A percentile compares a stretch with the other conserved stretches of the same genome.
phyloP scores from a whole-genome alignment of 1,140 invertebrate genomes.

The Drosophila nebulosa region DNA sequence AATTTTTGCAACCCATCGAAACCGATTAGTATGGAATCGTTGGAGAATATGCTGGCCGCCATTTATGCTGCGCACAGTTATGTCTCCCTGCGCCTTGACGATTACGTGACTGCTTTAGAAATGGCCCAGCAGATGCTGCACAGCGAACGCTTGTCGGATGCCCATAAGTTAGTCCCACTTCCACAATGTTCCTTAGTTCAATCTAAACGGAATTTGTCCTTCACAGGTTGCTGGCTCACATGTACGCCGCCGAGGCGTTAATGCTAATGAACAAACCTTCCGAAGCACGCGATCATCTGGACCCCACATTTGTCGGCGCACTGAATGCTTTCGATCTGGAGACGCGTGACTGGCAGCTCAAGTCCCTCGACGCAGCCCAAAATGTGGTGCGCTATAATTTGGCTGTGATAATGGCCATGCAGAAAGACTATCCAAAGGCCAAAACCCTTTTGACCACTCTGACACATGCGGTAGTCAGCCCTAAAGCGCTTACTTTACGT shows the following conservation, averaged over 20 bases:
- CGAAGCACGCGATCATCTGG: slow-evolving; percentile 92
- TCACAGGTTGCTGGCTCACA: slow-evolving; percentile 89
- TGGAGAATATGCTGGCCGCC: slow-evolving; percentile 84
- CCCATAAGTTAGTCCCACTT: slow-evolving; percentile 54
- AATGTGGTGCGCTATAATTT: slow-evolving; percentile 90
- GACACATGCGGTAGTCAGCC: slow-evolving; percentile 84
- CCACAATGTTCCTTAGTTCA: no score
- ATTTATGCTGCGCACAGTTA: slow-evolving; percentile 91
- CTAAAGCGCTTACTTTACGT: slow-evolving; percentile 84
- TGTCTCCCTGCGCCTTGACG: slow-evolving; percentile 91
- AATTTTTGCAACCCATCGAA: slow-evolving; percentile 81
- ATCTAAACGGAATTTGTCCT: no score
- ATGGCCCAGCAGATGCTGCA: slow-evolving; percentile 83
- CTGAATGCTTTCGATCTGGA: slow-evolving; percentile 75
- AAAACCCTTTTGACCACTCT: slow-evolving; percentile 85
- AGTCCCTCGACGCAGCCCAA: slow-evolving; percentile 85
- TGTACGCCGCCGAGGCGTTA: slow-evolving; percentile 95
- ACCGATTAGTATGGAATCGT: slow-evolving; percentile 73
- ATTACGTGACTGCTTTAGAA: slow-evolving; percentile 90
- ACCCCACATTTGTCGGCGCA: slow-evolving; percentile 88
- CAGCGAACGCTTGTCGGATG: slow-evolving; percentile 71
- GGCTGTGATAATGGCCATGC: slow-evolving; percentile 88
- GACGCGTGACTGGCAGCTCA: slow-evolving; percentile 86
- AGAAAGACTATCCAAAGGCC: slow-evolving; percentile 89
- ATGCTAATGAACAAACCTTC: slow-evolving; percentile 90